Conservation (phyloP, 1,140 invertebrate genomes). For the Linepithema humile region DNA sequence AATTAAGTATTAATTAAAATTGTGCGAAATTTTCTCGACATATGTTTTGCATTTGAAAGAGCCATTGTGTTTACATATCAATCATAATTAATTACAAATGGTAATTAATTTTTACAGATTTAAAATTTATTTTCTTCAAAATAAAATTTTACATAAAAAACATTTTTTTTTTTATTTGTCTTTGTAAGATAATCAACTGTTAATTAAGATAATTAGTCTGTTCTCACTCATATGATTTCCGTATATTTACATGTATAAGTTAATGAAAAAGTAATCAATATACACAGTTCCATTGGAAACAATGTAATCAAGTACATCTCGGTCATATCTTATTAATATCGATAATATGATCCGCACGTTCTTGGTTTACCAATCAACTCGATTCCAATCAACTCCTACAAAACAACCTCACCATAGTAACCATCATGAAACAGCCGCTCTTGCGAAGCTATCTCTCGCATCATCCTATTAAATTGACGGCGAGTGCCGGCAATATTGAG, state of each 20-base stretch:
- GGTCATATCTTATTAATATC: slow-evolving; percentile 66
- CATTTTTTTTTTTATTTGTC: no score
- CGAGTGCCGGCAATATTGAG: slow-evolving; percentile 77
- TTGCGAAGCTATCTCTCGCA: slow-evolving; percentile 50
- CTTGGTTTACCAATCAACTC: slow-evolving; percentile 72
- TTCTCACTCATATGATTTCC: neutral
- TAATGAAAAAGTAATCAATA: slow-evolving; percentile 4
- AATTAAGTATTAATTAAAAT: no score
- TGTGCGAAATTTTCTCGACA: no score
- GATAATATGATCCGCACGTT: slow-evolving; percentile 71
- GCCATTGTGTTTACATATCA: no score
- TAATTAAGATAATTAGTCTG: no score
- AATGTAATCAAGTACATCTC: neutral
- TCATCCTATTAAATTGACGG: slow-evolving; percentile 76
- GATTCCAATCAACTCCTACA: slow-evolving; percentile 36
- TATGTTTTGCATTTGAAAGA: no score
- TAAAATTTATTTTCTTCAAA: no score
- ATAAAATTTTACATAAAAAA: no score
- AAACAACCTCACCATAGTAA: slow-evolving; percentile 13
- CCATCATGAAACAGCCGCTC: slow-evolving; percentile 60
- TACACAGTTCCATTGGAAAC: neutral
- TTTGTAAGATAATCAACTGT: no score
- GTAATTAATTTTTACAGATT: no score
- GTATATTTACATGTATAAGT: neutral
- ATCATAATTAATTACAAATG: no score